Evolutionary conservation across 2,888 invertebrate genomes (phyloP).

Genomic region (Tiliacea aurago): DNA sequence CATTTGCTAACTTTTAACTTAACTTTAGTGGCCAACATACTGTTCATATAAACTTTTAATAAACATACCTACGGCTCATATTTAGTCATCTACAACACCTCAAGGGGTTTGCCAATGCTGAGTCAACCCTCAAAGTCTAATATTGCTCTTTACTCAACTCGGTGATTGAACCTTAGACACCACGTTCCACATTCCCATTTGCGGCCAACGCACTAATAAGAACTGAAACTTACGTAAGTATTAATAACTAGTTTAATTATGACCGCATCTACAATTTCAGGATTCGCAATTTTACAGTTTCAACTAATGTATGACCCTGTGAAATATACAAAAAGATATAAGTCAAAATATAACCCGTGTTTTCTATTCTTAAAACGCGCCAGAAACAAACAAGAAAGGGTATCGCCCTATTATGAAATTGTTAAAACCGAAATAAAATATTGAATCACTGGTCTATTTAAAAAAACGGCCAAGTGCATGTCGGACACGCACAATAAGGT

Average conservation of each 20-base stretch:
- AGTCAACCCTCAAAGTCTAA: constrained; percentile 1
- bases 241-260: background rate
- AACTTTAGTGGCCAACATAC: background rate
- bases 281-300: background rate
- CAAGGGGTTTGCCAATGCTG: background rate
- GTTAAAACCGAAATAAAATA: constrained; percentile 1
- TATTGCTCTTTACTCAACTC: constrained; percentile 3
- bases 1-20: background rate
- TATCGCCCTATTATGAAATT: constrained; percentile 1
- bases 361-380: background rate
- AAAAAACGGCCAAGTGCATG: background rate
- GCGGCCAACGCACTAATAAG: constrained; percentile 1
- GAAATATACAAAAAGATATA: background rate
- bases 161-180: constrained; percentile 24
- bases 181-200: constrained; percentile 1
- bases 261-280: background rate
- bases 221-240: background rate
- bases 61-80: background rate
- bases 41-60: background rate
- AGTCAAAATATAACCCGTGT: too few species aligned
- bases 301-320: background rate
- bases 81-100: background rate
- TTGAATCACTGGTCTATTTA: background rate
- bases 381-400: background rate
- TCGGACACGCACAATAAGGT: too few species aligned